Evolutionary conservation across 2,113 vertebrate genomes (phyloP), one percentile per base, ranked within the genome.

Genomic region (Polypterus bichir): DNA sequence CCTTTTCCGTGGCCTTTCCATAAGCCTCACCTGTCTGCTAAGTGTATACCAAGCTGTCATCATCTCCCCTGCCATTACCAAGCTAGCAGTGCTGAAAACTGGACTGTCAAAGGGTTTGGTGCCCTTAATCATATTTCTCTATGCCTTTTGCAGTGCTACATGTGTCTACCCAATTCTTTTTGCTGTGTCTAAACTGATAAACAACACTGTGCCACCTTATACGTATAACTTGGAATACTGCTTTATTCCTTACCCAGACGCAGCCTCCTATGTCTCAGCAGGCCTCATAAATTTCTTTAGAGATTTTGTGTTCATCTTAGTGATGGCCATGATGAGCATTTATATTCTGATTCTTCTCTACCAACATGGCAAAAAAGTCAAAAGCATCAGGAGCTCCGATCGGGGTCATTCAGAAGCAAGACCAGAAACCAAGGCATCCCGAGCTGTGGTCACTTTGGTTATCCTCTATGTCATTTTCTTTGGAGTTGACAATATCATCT

Each of bases 291-390:
- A 56, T 6, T 56, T 59, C 4, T 58, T 66, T 52, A 60, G 65
- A 46, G 65, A 66, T 11, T 59, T 66, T 7, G 62, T 66, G 51
- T 66, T 59, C 44, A 61, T 66, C 5, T 60, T 55, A 8, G 9
- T 66, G 4, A 66, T 66, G 65, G 49, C 48, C 9, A 9, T 66
- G 5, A 62, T 61, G n/a, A 66, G 65, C 61, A 63, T 44, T 9
- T 66, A 66, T 27, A 66, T 66, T 60, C 46, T 66, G 8, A 52
- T 44, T 59, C 44, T 66, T 59, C 56, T 66, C 44, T 66, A 63
- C 61, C 49, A 27, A 3, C 65, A 66, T 63, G 65, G 65, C 2
- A 59, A 63, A 58, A 27, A 27, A 27, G 27, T 27, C 27, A 27
- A 27, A 27, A 27, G 48, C 11, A 54, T 54, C 5, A 60, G 65